Percentiles rank a stretch among this genome's conserved stretches.
phyloP scores from a whole-genome alignment of 2,113 vertebrate genomes.

The Panthera tigris region DNA sequence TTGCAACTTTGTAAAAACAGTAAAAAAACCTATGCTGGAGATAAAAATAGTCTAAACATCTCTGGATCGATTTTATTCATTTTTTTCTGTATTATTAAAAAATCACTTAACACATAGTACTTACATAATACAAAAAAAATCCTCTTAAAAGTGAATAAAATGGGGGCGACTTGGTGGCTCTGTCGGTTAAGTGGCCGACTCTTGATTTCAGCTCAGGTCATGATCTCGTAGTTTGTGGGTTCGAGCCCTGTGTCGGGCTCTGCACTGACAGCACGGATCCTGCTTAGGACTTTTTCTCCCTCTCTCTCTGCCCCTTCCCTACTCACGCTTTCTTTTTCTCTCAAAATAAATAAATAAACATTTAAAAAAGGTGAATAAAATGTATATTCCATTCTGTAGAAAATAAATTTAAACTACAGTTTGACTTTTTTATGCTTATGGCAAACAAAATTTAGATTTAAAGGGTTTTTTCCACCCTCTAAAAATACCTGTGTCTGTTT shows the following conservation, averaged over 20 bases:
- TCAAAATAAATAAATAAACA: too few species aligned
- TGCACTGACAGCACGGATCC: too few species aligned
- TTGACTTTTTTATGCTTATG: not conserved
- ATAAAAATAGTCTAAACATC: slow-evolving; percentile 10
- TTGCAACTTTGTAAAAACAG: not conserved
- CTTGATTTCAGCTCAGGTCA: too few species aligned
- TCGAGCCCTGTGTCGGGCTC: too few species aligned
- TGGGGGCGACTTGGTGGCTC: too few species aligned
- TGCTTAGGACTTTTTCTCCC: too few species aligned
- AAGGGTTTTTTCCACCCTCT: not conserved
- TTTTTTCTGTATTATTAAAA: slow-evolving; percentile 11
- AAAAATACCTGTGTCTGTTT: not conserved
- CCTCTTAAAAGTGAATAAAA: not conserved
- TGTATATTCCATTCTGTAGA: not conserved
- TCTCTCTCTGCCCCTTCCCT: too few species aligned
- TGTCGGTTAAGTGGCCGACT: too few species aligned
- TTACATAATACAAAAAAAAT: not conserved
- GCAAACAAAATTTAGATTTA: not conserved
- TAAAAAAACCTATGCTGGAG: not conserved
- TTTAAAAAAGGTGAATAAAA: not conserved
- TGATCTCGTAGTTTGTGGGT: too few species aligned
- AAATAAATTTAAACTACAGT: not conserved
- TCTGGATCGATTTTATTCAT: not conserved
- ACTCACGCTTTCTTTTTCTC: too few species aligned
- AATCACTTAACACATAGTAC: not conserved